These are phyloP conservation scores for Dromius quadrimaculatus DNA, from an alignment of 2,888 invertebrate species.

Conservation along the genomic window DNA sequence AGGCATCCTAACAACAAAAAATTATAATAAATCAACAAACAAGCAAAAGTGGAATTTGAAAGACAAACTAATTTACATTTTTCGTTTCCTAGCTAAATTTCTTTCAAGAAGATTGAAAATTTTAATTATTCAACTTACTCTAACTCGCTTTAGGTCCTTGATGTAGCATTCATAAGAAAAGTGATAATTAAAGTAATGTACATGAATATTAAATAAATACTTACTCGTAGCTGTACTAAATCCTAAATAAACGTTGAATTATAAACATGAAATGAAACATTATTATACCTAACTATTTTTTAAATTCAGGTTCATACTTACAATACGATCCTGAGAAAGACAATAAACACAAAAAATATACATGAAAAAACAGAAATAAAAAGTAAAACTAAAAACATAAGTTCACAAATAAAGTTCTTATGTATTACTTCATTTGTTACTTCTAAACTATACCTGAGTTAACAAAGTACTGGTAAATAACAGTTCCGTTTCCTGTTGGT, in stretches of 20 bases:
- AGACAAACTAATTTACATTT: background rate
- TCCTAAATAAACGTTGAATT: constrained; percentile 65
- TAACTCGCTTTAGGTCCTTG: constrained; percentile 53
- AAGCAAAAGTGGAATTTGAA: background rate
- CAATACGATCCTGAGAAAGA: constrained; percentile 27
- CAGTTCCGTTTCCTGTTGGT: constrained; percentile 86
- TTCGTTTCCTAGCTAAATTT: no score
- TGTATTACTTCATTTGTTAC: no score
- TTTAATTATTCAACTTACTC: constrained; percentile 50
- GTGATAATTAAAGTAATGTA: constrained; percentile 5
- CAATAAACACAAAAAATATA: constrained; percentile 23
- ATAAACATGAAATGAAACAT: background rate
- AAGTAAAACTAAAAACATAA: background rate
- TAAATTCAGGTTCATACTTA: constrained; percentile 21
- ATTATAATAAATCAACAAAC: constrained; percentile 17
- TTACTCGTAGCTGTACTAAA: constrained; percentile 64
- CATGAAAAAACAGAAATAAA: background rate
- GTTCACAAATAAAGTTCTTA: background rate
- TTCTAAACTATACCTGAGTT: constrained; percentile 76
- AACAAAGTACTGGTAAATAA: constrained; percentile 80
- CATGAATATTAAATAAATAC: constrained; percentile 37
- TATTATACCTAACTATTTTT: background rate
- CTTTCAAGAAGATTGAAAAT: no score
- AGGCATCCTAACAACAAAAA: constrained; percentile 71
- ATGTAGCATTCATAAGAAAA: constrained; percentile 22